phyloP scores from a whole-genome alignment of 2,797 vertebrate species.

The Morelia viridis region DNA sequence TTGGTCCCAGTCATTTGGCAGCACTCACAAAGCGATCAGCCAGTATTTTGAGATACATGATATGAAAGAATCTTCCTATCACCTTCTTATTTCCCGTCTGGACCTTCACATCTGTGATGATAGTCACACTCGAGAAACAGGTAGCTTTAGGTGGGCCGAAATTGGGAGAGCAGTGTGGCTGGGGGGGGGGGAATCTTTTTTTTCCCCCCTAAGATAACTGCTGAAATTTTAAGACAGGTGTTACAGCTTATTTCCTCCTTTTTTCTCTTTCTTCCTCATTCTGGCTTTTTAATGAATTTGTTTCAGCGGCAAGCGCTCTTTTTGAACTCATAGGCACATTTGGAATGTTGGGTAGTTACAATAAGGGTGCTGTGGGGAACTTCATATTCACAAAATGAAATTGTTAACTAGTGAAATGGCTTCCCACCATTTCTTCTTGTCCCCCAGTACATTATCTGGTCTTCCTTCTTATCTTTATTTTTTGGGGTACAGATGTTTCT shows the following conservation, averaged over 20 bases:
- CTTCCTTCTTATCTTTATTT: neutral
- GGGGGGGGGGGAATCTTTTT: neutral
- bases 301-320: neutral
- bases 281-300: neutral
- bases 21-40: conserved; percentile 75
- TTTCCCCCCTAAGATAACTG: neutral
- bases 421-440: neutral
- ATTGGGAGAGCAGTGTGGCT: neutral
- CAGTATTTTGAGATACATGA: conserved; percentile 93
- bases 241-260: neutral
- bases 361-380: neutral
- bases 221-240: neutral
- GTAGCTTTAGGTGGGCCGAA: conserved; percentile 61
- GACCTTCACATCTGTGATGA: conserved; percentile 97
- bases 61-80: conserved; percentile 96
- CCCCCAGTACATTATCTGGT: neutral
- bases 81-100: conserved; percentile 93
- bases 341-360: neutral
- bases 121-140: conserved; percentile 83
- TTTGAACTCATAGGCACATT: neutral
- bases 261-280: neutral
- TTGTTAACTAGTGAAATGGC: neutral
- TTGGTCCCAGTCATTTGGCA: conserved; percentile 82
- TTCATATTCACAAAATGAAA: neutral
- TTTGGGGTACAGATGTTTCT: neutral